Evolutionary conservation across 2,888 invertebrate genomes (phyloP).

Genomic region (Arctia plantaginis): DNA sequence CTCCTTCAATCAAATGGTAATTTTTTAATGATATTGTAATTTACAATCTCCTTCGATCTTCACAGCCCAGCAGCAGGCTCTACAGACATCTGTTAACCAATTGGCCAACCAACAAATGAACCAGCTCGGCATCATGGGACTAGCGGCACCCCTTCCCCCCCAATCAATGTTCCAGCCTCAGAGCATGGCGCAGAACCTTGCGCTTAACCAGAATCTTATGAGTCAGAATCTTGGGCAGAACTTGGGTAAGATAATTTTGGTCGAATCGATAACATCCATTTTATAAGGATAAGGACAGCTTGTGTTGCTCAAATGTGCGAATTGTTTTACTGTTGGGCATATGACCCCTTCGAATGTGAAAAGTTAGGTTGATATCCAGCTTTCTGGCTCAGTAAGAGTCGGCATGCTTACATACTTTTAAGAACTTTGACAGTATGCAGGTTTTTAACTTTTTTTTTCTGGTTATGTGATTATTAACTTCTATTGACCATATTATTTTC

Average conservation of each 20-base stretch:
- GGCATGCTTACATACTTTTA: too few relatives aligned
- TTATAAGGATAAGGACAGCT: neutral
- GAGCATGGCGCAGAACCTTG: constrained; percentile 69
- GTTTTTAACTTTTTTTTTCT: too few relatives aligned
- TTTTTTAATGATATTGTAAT: neutral
- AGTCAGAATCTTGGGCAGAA: constrained; percentile 76
- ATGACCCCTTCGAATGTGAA: neutral
- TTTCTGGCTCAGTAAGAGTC: too few relatives aligned
- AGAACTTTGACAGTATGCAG: too few relatives aligned
- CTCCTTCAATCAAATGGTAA: neutral
- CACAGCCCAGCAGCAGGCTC: constrained; percentile 74
- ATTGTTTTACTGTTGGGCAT: neutral
- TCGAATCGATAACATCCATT: neutral
- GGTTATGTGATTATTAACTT: too few relatives aligned
- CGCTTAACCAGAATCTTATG: constrained; percentile 76
- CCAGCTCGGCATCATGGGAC: constrained; percentile 69
- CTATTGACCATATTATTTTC: too few relatives aligned
- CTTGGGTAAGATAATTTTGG: constrained; percentile 59
- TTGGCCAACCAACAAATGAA: constrained; percentile 65
- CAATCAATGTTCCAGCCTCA: constrained; percentile 59
- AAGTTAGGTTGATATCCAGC: neutral
- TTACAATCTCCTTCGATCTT: neutral
- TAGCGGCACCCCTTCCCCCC: constrained; percentile 59
- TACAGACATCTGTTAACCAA: constrained; percentile 69
- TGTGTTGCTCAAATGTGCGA: too few relatives aligned